Conservation (phyloP, 2,113 vertebrate species). For the Speoplatyrhinus poulsoni region DNA sequence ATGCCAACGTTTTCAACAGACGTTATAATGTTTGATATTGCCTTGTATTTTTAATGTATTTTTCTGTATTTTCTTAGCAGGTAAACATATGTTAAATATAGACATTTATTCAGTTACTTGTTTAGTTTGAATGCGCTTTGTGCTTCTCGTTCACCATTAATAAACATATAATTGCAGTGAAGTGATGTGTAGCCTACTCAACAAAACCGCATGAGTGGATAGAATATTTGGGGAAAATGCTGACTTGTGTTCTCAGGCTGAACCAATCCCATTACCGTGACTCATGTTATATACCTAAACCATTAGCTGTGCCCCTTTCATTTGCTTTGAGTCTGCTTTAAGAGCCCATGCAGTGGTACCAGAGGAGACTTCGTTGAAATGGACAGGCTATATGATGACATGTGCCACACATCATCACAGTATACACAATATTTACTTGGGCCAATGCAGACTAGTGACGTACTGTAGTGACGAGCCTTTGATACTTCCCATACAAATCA, state of each 20-base stretch:
- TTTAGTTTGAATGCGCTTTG: not conserved
- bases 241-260: conserved; percentile 3
- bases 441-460: not conserved
- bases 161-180: not conserved
- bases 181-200: not conserved
- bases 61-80: conserved; percentile 1
- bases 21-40: too few relatives aligned
- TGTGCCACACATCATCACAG: not conserved
- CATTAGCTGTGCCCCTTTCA: conserved; percentile 13
- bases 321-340: conserved; percentile 11
- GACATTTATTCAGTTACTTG: too few relatives aligned
- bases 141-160: not conserved
- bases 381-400: conserved; percentile 2
- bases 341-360: conserved; percentile 3
- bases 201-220: conserved; percentile 18
- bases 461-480: not conserved
- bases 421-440: not conserved
- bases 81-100: not conserved
- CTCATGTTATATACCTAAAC: conserved; percentile 18
- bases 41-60: too few relatives aligned
- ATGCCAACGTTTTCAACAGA: too few relatives aligned
- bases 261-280: conserved; percentile 24
- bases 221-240: conserved; percentile 21
- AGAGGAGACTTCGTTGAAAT: not conserved
- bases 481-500: not conserved